phyloP scores from a whole-genome alignment of 2,113 vertebrate genomes.

The Alectura lathami region DNA sequence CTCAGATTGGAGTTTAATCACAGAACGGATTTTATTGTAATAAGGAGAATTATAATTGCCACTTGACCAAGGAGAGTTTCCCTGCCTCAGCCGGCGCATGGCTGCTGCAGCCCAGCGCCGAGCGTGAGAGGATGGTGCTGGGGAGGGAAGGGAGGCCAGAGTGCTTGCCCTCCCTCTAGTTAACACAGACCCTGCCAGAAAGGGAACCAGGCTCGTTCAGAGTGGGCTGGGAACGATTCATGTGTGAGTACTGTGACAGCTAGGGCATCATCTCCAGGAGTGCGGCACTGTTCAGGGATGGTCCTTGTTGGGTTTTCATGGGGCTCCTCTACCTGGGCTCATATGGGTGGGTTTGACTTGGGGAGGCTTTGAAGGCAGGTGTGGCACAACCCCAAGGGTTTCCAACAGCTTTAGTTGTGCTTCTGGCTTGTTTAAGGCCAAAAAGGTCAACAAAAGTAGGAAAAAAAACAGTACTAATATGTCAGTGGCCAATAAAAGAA shows the following conservation, averaged over 20 bases:
- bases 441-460: background rate
- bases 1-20: constrained; percentile 61
- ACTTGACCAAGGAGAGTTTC: background rate
- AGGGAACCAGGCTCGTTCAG: rapidly evolving
- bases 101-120: background rate
- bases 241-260: background rate
- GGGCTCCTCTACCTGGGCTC: background rate
- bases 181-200: background rate
- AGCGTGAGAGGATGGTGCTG: rapidly evolving
- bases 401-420: background rate
- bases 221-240: background rate
- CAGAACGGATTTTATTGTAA: constrained; percentile 51
- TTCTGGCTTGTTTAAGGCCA: background rate
- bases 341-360: rapidly evolving
- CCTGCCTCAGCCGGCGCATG: rapidly evolving
- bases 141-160: background rate
- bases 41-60: constrained; percentile 37
- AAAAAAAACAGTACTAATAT: background rate
- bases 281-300: rapidly evolving
- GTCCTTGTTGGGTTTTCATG: rapidly evolving
- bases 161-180: background rate
- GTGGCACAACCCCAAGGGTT: background rate
- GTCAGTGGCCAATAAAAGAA: background rate
- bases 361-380: too few relatives aligned
- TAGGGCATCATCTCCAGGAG: rapidly evolving